A percentile compares a stretch with the other conserved stretches of the same genome.
Conservation (phyloP, 2,888 invertebrate genomes). For the Sinohyriopsis cumingii region DNA sequence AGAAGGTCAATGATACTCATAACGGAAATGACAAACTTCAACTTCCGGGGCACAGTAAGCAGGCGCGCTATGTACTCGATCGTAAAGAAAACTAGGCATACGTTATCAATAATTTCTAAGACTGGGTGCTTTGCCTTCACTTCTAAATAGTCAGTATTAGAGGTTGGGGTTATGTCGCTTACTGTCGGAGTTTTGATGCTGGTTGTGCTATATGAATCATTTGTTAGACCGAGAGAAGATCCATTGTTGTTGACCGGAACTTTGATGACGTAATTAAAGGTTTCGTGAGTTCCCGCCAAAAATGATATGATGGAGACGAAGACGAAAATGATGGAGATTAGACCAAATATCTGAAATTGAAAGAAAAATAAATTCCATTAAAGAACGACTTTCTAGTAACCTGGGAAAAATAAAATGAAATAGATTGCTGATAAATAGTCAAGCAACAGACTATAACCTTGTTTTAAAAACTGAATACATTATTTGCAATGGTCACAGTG, state of each 20-base stretch:
- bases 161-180: neutral
- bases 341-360: constrained; percentile 38
- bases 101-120: constrained; percentile 32
- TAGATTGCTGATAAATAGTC: too few relatives aligned
- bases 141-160: neutral
- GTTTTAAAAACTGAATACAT: too few relatives aligned
- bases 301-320: constrained; percentile 45
- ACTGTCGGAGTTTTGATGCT: constrained; percentile 3
- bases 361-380: constrained; percentile 2
- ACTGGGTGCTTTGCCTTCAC: constrained; percentile 32
- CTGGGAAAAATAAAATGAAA: neutral
- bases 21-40: constrained; percentile 26
- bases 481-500: too few relatives aligned
- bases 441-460: too few relatives aligned
- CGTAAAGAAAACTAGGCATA: constrained; percentile 37
- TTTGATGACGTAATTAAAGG: constrained; percentile 23
- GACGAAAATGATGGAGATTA: constrained; percentile 39
- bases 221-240: neutral
- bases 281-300: constrained; percentile 39
- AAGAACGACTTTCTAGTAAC: neutral
- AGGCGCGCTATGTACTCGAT: constrained; percentile 34
- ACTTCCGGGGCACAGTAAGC: constrained; percentile 27
- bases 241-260: neutral
- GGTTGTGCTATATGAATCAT: neutral
- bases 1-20: constrained; percentile 42